Conservation (phyloP, 1,140 invertebrate genomes). For the Brevipalpus yothersi region DNA sequence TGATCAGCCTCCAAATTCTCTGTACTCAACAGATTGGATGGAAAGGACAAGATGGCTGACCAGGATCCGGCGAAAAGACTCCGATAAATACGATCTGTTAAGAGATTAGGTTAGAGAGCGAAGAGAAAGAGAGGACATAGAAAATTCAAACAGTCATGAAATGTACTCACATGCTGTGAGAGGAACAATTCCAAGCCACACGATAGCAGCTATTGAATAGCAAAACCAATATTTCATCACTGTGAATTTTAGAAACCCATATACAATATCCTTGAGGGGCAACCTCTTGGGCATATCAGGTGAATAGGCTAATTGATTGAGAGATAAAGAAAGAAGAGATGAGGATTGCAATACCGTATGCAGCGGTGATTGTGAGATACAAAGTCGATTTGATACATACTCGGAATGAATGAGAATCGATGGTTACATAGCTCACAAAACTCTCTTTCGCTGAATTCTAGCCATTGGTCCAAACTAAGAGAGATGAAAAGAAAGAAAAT, state of each 20-base stretch:
- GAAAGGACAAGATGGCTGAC: slow-evolving; percentile 45
- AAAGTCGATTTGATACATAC: too few species aligned
- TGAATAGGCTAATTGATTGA: too few species aligned
- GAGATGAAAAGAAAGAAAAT: slow-evolving; percentile 4
- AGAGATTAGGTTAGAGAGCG: too few species aligned
- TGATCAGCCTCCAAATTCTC: slow-evolving; percentile 79
- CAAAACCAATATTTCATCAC: slow-evolving; percentile 88
- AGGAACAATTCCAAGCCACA: slow-evolving; percentile 91
- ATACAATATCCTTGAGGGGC: slow-evolving; percentile 65
- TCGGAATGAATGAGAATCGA: slow-evolving; percentile 90
- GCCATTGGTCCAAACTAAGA: slow-evolving; percentile 32
- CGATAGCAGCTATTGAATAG: slow-evolving; percentile 76
- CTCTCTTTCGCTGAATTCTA: slow-evolving; percentile 81
- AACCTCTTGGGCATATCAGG: slow-evolving; percentile 93
- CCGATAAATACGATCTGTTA: slow-evolving; percentile 68
- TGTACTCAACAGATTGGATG: slow-evolving; percentile 70
- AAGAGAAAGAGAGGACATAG: too few species aligned
- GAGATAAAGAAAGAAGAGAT: too few species aligned
- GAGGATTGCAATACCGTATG: too few species aligned
- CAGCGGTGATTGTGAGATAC: too few species aligned
- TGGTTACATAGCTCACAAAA: slow-evolving; percentile 97
- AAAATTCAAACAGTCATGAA: too few species aligned
- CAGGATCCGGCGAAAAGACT: slow-evolving; percentile 71
- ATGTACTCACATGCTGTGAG: too few species aligned
- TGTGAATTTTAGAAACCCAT: slow-evolving; percentile 56